These are phyloP conservation scores for Drosophila birchii DNA, from an alignment of 2,888 invertebrate genomes.

Conservation along the genomic window DNA sequence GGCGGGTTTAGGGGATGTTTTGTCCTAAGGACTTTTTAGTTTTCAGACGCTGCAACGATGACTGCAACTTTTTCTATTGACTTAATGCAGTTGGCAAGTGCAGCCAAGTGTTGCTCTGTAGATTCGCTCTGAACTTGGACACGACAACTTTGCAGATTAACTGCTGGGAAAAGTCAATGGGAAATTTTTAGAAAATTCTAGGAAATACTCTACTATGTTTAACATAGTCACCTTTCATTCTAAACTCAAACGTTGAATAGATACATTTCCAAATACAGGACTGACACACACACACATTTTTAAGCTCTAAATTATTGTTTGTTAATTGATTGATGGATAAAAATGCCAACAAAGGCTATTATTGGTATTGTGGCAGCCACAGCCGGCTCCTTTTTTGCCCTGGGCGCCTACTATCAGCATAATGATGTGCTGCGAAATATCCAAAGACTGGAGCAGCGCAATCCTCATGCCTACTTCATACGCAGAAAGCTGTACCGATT, in stretches of 20 bases:
- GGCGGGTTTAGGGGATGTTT: conserved; percentile 13
- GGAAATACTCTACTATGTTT: background rate
- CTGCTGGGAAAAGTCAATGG: conserved; percentile 3
- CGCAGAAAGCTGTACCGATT: conserved; percentile 63
- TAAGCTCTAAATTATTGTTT: conserved; percentile 18
- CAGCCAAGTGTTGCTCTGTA: conserved; percentile 62
- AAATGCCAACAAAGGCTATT: conserved; percentile 47
- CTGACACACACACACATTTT: background rate
- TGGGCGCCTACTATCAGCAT: conserved; percentile 76
- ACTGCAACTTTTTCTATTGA: conserved; percentile 78
- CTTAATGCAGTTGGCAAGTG: conserved; percentile 75
- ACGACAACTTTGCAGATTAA: conserved; percentile 59
- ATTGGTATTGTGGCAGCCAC: conserved; percentile 69
- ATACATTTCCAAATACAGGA: background rate
- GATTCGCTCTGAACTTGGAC: conserved; percentile 46
- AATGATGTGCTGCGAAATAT: conserved; percentile 65
- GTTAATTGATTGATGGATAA: conserved; percentile 27
- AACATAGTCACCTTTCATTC: conserved; percentile 15
- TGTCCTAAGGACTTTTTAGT: conserved; percentile 45
- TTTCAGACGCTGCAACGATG: conserved; percentile 48
- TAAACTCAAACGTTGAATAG: conserved; percentile 6
- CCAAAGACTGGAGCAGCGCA: conserved; percentile 56
- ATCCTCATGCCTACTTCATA: conserved; percentile 72
- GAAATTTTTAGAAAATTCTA: background rate
- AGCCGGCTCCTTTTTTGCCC: conserved; percentile 70